These are phyloP conservation scores for Gymnocypris eckloni DNA, from an alignment of 2,797 vertebrate genomes.

Conservation along the genomic window DNA sequence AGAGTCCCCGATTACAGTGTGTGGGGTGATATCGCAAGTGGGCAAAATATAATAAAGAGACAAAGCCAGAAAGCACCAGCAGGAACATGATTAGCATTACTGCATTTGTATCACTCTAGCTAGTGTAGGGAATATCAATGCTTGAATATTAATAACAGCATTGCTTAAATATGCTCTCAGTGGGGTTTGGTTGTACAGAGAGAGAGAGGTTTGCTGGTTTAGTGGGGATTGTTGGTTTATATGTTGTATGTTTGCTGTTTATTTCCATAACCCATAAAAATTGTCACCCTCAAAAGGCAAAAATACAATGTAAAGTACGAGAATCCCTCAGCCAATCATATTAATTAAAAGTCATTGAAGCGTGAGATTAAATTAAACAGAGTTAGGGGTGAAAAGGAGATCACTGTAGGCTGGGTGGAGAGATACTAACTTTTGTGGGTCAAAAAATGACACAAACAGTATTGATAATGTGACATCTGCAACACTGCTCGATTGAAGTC, in stretches of 20 bases:
- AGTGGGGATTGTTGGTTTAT: conserved; percentile 7
- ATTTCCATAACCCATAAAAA: conserved; percentile 32
- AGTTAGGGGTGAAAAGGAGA: conserved; percentile 55
- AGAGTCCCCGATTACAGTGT: neutral
- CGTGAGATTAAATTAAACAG: conserved; percentile 61
- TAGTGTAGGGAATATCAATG: conserved; percentile 20
- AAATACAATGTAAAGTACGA: conserved; percentile 52
- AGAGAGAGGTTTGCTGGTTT: conserved; percentile 9
- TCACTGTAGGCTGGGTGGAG: conserved; percentile 19
- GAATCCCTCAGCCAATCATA: conserved; percentile 55
- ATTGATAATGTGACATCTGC: neutral
- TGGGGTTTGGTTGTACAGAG: conserved; percentile 12
- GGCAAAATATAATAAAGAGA: conserved; percentile 26
- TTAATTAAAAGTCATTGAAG: conserved; percentile 61
- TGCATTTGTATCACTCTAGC: conserved; percentile 7
- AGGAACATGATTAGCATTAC: conserved; percentile 1
- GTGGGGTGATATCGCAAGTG: neutral
- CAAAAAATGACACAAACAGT: neutral
- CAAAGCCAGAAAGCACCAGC: conserved; percentile 2
- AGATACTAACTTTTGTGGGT: neutral
- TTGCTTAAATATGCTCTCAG: conserved; percentile 11
- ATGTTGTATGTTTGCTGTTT: conserved; percentile 26
- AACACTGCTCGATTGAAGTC: neutral
- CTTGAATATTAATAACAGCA: neutral
- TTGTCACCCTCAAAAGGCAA: conserved; percentile 22